Percentiles rank a stretch among this genome's conserved stretches.
Evolutionary conservation across 2,113 vertebrate species (phyloP).

Genomic region (Sander lucioperca): DNA sequence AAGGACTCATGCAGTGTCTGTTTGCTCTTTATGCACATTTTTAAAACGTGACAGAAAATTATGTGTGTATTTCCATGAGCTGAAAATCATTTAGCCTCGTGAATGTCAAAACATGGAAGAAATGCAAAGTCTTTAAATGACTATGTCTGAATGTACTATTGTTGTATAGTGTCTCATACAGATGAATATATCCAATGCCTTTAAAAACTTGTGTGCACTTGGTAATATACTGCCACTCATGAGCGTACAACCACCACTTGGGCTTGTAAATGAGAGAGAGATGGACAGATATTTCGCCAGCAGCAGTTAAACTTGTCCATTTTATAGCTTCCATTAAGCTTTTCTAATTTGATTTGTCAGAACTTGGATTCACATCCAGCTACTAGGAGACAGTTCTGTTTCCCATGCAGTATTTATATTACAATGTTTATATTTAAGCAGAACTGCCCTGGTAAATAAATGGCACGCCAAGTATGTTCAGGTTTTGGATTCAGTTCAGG

Average conservation of each 20-base stretch:
- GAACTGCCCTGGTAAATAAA: not conserved
- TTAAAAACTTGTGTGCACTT: not conserved
- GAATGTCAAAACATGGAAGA: not conserved
- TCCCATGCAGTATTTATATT: slow-evolving; percentile 15
- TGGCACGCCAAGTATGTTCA: not conserved
- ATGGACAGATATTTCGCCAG: not conserved
- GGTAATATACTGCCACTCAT: not conserved
- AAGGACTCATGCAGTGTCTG: not conserved
- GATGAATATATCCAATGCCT: not conserved
- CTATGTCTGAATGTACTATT: not conserved
- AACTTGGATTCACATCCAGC: not conserved
- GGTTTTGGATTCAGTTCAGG: slow-evolving; percentile 12
- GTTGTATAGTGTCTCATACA: not conserved
- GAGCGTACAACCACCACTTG: not conserved
- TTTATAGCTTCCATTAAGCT: not conserved
- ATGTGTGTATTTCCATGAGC: not conserved
- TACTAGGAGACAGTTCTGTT: not conserved
- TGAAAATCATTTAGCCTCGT: not conserved
- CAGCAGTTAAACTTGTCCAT: slow-evolving; percentile 2
- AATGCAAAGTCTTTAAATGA: not conserved
- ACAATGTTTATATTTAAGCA: slow-evolving; percentile 2
- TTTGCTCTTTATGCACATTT: not conserved
- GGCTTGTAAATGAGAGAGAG: not conserved
- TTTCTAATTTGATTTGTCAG: slow-evolving; percentile 8
- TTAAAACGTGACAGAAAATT: not conserved